Evolutionary conservation across 2,113 vertebrate species (phyloP), one percentile per base, ranked within the genome.

Genomic region (Pachypanchax playfairii): DNA sequence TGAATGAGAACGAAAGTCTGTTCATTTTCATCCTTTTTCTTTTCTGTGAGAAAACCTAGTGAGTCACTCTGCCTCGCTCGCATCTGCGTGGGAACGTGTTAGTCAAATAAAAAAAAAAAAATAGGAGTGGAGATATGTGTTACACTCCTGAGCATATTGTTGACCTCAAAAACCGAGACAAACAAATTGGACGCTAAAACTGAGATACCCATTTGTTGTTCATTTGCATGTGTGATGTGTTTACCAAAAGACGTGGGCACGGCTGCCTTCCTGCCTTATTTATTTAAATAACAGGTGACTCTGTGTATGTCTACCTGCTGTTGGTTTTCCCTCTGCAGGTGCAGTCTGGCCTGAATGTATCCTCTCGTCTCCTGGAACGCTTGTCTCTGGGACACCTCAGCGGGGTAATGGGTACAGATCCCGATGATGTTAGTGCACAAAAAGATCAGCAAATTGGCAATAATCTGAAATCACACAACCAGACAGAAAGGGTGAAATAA

Each of bases 301-400:
- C 7, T 14, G 41, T 12, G 2, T 69, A 24, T 28, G 18, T 48
- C 10, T 77, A 98, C 97, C 95, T 98, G 97, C 88, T 98, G 97
- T 41, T 96, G 94, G 85, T 98, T 98, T 84, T 98, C 97, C 15
- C 93, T 92, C 90, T 98, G 95, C 59, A 98, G 91, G 85, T 98
- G 94, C 79, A 98, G 90, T 35, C 96, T 91, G 0, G 97, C 96
- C 88, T 98, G 96, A 86, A 98, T 98, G 82, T 96, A 98, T 49
- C 95, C 96, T 0, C 96, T 92, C 2, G 96, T 98, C 91, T 98
- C 97, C 84, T 96, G 95, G 89, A 98, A 98, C 57, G 97, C 96
- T 82, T 98, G 96, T 46, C 97, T 94, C 91, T 98, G 97, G 0
- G 97, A 98, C 69, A 98, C 97, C 87, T 98, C 97, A 0, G 96